Evolutionary conservation across 2,113 vertebrate genomes (phyloP), one percentile per base, ranked within the genome.

Genomic region (Vidua chalybeata): DNA sequence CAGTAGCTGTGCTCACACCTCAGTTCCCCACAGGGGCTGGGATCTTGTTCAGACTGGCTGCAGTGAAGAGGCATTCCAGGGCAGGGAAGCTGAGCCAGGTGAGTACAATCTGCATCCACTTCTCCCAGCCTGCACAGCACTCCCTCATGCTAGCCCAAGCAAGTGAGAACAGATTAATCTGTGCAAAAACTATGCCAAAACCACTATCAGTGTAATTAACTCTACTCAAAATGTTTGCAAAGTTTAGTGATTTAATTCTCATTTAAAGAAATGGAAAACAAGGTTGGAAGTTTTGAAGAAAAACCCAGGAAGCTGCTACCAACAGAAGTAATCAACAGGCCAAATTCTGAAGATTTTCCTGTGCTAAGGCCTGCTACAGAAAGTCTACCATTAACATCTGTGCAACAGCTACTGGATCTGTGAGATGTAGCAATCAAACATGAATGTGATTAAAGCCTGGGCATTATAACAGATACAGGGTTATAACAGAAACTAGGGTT

Each of bases 21-120:
- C 10, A 1, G 26, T 1, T 89, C 51, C 72, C 27, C 45, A 20
- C 9, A 20, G 49, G 30, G 41, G 21, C 58, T 27, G 33, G 45
- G 26, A 54, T 90, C 79, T 88, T 96, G 88, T 92, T 96, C 85
- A 93, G 54, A 84, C 64, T 81, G 76, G 90, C 62, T 92, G 28
- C n/a, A 54, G 14, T 13, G 20, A 39, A 49, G 31, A 80, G n/a
- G 52, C 64, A 75, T 89, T 96, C 93, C 92, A 86, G 76, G 64
- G 68, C 68, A 93, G 30, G 28, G 26, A 61, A 89, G 64, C 35
- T 37, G 56, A 92, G 56, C 52, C 46, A 79, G 82, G 67, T 1
- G 1, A 94, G 35, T 49, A 58, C 37, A 90, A 55, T 2, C 8
- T 11, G 2, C 22, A 77, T 64, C 28, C 83, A 75, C 88, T 22